Percentiles rank a stretch among this genome's conserved stretches.
phyloP scores from a whole-genome alignment of 2,113 vertebrate genomes.

The Hipposideros armiger region DNA sequence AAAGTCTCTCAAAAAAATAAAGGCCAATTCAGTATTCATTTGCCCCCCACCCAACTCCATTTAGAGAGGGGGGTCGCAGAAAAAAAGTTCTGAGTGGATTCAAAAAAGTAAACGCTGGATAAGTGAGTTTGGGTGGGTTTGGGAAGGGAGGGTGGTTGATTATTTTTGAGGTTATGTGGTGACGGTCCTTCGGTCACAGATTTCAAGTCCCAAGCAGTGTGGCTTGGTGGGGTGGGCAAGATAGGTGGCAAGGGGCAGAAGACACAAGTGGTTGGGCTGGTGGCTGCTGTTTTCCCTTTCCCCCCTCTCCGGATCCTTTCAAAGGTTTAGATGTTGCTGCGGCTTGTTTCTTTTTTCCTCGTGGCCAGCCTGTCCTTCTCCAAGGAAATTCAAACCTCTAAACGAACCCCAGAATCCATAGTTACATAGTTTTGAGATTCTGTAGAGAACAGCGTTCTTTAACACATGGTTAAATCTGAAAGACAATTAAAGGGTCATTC shows the following conservation, averaged over 20 bases:
- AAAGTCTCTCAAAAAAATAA: slow-evolving; percentile 83
- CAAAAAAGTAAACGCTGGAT: slow-evolving; percentile 78
- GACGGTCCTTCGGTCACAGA: slow-evolving; percentile 84
- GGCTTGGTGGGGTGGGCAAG: slow-evolving; percentile 81
- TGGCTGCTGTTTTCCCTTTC: slow-evolving; percentile 82
- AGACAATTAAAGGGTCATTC: no score
- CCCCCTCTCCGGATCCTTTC: slow-evolving; percentile 84
- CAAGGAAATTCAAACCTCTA: slow-evolving; percentile 82
- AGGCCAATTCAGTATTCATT: slow-evolving; percentile 82
- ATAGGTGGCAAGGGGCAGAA: slow-evolving; percentile 72
- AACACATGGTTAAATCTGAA: no score
- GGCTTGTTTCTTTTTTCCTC: slow-evolving; percentile 81
- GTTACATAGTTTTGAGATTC: no score
- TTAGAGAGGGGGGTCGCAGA: slow-evolving; percentile 78
- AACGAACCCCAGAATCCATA: no score
- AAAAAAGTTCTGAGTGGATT: slow-evolving; percentile 78
- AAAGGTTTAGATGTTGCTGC: slow-evolving; percentile 81
- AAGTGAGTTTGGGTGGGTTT: slow-evolving; percentile 78
- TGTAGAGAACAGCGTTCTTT: no score
- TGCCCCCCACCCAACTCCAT: slow-evolving; percentile 79
- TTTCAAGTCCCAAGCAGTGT: slow-evolving; percentile 84
- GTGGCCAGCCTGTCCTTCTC: slow-evolving; percentile 80
- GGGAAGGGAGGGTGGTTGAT: slow-evolving; percentile 80
- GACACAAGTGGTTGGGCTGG: slow-evolving; percentile 85
- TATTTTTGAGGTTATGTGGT: slow-evolving; percentile 85